phyloP scores from a whole-genome alignment of 1,140 invertebrate species.

The Trachelipus rathkii region DNA sequence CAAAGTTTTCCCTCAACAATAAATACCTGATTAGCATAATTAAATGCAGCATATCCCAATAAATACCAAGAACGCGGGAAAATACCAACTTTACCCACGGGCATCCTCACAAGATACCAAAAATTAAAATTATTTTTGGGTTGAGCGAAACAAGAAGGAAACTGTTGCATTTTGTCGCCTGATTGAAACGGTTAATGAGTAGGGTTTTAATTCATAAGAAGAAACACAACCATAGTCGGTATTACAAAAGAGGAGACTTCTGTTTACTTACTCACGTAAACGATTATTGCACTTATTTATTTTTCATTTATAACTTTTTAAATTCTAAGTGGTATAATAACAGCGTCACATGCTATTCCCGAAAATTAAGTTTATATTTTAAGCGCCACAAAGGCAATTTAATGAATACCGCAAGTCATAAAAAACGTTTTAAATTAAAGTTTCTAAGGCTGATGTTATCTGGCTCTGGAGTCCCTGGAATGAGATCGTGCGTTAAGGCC shows the following conservation, averaged over 20 bases:
- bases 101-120: no score
- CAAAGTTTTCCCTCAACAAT: no score
- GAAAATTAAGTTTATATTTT: constrained; percentile 14
- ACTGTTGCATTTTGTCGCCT: no score
- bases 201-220: no score
- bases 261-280: constrained; percentile 1
- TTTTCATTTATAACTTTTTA: constrained; percentile 14
- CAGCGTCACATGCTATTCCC: constrained; percentile 1
- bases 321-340: constrained; percentile 11
- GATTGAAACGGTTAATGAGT: no score
- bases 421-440: constrained; percentile 1
- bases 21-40: no score
- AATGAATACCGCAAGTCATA: constrained; percentile 7
- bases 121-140: no score
- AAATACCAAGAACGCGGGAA: no score
- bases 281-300: constrained; percentile 4
- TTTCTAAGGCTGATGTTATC: background rate
- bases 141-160: no score
- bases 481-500: constrained; percentile 6
- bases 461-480: constrained; percentile 2
- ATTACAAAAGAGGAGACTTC: background rate
- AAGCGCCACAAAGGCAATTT: constrained; percentile 6
- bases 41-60: no score
- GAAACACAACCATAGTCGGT: background rate
- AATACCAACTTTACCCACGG: no score